phyloP scores from a whole-genome alignment of 2,888 invertebrate species.

The Drosophila hamatofila region DNA sequence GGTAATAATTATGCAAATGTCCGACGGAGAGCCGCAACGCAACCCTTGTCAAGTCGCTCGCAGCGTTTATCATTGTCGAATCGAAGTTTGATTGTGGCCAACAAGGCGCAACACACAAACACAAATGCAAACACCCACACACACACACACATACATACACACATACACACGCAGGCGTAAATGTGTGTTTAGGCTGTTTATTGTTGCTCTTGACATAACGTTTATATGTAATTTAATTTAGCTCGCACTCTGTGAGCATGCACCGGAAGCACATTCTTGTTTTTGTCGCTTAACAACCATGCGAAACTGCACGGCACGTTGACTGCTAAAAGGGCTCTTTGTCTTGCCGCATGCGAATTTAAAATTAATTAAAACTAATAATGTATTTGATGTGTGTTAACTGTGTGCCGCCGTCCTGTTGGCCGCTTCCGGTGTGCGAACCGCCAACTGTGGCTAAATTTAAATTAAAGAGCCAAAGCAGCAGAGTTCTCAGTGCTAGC shows the following conservation, averaged over 20 bases:
- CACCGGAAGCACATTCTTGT: slow-evolving; percentile 30
- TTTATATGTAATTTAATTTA: slow-evolving; percentile 61
- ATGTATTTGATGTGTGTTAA: slow-evolving; percentile 45
- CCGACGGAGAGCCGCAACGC: slow-evolving; percentile 20
- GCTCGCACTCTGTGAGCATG: slow-evolving; percentile 19
- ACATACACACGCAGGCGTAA: slow-evolving; percentile 26
- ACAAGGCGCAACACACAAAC: slow-evolving; percentile 3
- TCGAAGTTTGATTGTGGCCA: slow-evolving; percentile 60
- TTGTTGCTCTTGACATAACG: slow-evolving; percentile 34
- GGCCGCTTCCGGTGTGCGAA: slow-evolving; percentile 49
- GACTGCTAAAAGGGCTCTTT: slow-evolving; percentile 23
- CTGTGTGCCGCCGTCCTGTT: slow-evolving; percentile 26
- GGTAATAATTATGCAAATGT: slow-evolving; percentile 72
- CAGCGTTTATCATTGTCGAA: slow-evolving; percentile 62
- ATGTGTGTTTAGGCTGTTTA: slow-evolving; percentile 51
- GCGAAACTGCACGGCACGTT: slow-evolving; percentile 4
- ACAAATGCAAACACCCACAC: slow-evolving; percentile 5
- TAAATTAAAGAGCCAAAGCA: slow-evolving; percentile 35
- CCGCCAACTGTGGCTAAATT: slow-evolving; percentile 18
- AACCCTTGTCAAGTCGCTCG: slow-evolving; percentile 48
- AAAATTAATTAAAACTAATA: slow-evolving; percentile 68
- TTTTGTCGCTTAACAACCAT: slow-evolving; percentile 6
- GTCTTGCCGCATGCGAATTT: slow-evolving; percentile 45
- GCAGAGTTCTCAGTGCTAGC: slow-evolving; percentile 7
- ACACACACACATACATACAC: slow-evolving; percentile 5